Evolutionary conservation across 2,888 invertebrate genomes (phyloP).

Genomic region (Thereva nobilitata): DNA sequence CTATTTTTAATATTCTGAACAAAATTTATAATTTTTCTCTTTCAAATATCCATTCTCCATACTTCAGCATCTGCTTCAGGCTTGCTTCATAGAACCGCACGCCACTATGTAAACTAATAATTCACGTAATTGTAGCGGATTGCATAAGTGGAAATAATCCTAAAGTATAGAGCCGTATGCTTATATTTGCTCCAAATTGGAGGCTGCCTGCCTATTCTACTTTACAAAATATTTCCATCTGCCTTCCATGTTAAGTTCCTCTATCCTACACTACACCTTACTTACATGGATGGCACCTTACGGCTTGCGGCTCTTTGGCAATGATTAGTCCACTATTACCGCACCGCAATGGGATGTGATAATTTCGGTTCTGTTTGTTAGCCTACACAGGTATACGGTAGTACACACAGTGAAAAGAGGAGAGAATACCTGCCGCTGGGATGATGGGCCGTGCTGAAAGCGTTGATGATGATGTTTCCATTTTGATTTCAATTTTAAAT

Average conservation of each 20-base stretch:
- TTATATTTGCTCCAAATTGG: constrained; percentile 10
- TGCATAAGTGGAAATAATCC: constrained; percentile 7
- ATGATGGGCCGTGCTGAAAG: constrained; percentile 29
- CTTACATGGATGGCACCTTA: no score
- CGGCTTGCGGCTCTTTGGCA: no score
- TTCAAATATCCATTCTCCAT: no score
- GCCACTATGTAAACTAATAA: constrained; percentile 18
- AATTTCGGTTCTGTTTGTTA: neutral
- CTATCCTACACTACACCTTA: no score
- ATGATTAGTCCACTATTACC: neutral
- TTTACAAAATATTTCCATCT: neutral
- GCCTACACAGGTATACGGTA: neutral
- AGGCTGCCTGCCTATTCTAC: neutral
- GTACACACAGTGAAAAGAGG: no score
- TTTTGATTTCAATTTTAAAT: constrained; percentile 40
- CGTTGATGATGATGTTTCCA: constrained; percentile 40
- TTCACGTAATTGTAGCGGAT: constrained; percentile 24
- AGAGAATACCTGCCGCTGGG: constrained; percentile 31
- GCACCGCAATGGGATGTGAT: neutral
- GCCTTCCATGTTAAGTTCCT: no score
- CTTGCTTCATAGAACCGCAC: no score
- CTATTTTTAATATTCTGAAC: no score
- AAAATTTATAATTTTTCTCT: no score
- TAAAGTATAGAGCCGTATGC: neutral
- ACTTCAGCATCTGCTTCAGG: no score